A percentile compares a stretch with the other conserved stretches of the same genome.
phyloP scores from a whole-genome alignment of 2,888 invertebrate genomes.

The Plemyria rubiginata region DNA sequence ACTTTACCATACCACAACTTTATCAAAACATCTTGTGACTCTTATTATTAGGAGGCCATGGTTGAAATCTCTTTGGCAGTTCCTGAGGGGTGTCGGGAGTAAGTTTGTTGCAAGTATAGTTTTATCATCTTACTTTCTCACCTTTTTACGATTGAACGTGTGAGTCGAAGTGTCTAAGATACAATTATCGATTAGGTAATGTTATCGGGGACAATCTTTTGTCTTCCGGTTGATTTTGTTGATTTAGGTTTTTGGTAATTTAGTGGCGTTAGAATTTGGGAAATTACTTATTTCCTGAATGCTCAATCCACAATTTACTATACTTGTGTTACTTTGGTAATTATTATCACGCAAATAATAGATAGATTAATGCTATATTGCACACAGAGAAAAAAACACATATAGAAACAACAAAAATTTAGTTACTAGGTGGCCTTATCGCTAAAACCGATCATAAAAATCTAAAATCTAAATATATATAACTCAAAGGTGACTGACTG shows the following conservation, averaged over 20 bases:
- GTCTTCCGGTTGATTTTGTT: slow-evolving; percentile 83
- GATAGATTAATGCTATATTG: too few relatives aligned
- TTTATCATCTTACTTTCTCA: slow-evolving; percentile 84
- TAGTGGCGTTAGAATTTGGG: slow-evolving; percentile 62
- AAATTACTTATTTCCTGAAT: slow-evolving; percentile 58
- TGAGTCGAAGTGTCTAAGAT: slow-evolving; percentile 82
- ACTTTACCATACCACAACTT: slow-evolving; percentile 62
- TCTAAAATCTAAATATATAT: too few relatives aligned
- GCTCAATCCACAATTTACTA: too few relatives aligned
- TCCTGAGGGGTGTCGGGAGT: slow-evolving; percentile 5
- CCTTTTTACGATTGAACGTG: slow-evolving; percentile 82
- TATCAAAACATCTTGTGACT: slow-evolving; percentile 1
- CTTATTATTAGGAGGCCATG: slow-evolving; percentile 26
- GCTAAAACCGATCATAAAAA: too few relatives aligned
- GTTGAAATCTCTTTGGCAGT: slow-evolving; percentile 37
- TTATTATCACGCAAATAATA: too few relatives aligned
- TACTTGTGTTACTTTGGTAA: too few relatives aligned
- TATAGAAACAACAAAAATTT: too few relatives aligned
- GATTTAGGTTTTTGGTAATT: slow-evolving; percentile 71
- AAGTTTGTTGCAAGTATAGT: slow-evolving; percentile 60
- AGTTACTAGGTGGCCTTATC: too few relatives aligned
- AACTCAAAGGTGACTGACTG: too few relatives aligned
- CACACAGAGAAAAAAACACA: too few relatives aligned
- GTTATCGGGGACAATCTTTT: slow-evolving; percentile 79
- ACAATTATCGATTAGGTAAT: slow-evolving; percentile 85